Evolutionary conservation across 1,140 invertebrate genomes (phyloP).

Genomic region (Probaryconus sp.): DNA sequence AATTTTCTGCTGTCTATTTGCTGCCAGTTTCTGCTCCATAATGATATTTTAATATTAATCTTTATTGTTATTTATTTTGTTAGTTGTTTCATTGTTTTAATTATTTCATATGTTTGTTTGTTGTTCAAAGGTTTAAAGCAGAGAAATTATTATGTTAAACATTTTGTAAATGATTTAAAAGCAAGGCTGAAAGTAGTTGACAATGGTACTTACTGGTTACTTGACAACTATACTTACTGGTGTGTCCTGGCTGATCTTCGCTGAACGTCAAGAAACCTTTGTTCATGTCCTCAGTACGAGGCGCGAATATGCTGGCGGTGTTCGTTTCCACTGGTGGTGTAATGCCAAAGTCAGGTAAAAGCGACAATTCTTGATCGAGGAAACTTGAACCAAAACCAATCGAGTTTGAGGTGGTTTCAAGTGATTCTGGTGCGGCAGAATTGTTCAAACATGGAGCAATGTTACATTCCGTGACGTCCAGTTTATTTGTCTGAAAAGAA

Average conservation of each 20-base stretch:
- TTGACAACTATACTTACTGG: conserved; percentile 83
- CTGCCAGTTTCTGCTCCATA: no score
- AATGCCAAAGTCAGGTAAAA: conserved; percentile 57
- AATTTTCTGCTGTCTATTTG: no score
- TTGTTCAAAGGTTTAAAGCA: no score
- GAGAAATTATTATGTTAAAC: not conserved
- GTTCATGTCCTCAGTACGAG: conserved; percentile 94
- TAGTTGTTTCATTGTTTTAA: no score
- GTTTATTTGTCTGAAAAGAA: conserved; percentile 13
- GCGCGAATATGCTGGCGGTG: conserved; percentile 88
- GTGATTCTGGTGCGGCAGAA: conserved; percentile 18
- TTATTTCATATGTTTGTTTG: no score
- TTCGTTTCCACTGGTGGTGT: conserved; percentile 80
- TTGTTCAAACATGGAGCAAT: conserved; percentile 10
- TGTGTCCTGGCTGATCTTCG: conserved; percentile 89
- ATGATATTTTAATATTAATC: no score
- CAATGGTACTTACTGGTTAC: conserved; percentile 4
- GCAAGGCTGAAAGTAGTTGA: conserved; percentile 1
- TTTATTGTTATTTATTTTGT: no score
- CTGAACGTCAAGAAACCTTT: conserved; percentile 93
- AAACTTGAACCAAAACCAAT: conserved; percentile 21
- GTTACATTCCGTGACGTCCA: conserved; percentile 4
- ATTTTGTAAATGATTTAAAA: not conserved
- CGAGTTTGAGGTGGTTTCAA: conserved; percentile 13
- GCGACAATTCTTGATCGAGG: conserved; percentile 29